phyloP scores from a whole-genome alignment of 2,113 vertebrate species.

The Gymnogyps californianus region DNA sequence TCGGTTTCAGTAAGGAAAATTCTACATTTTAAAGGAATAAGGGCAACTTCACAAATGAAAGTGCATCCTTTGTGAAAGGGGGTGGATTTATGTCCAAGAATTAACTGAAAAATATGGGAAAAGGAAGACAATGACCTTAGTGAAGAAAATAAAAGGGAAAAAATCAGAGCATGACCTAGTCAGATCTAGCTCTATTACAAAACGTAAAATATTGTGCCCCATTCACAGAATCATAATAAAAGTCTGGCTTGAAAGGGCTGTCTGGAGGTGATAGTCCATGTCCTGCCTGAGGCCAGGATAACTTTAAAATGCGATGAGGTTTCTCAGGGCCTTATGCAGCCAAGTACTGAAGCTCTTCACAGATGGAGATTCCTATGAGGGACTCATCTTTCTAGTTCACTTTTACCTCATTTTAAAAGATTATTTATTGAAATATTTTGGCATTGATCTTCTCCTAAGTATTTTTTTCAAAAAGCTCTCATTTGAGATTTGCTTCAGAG shows the following conservation, averaged over 20 bases:
- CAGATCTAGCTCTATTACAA: background rate
- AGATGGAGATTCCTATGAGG: background rate
- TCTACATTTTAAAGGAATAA: background rate
- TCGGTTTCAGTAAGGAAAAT: background rate
- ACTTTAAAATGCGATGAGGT: background rate
- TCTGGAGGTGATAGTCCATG: background rate
- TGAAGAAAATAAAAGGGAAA: background rate
- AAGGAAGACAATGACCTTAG: background rate
- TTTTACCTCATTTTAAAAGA: background rate
- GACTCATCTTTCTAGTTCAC: background rate
- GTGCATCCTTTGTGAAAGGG: background rate
- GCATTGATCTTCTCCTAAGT: background rate
- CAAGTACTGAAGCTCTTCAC: background rate
- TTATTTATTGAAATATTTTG: background rate
- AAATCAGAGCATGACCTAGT: background rate
- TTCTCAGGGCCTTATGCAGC: background rate
- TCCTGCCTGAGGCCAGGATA: background rate
- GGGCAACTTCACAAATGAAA: background rate
- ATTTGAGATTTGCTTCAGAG: background rate
- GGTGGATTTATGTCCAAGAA: background rate
- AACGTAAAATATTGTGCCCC: background rate
- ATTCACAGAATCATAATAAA: background rate
- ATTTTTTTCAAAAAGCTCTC: background rate
- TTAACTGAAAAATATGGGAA: background rate
- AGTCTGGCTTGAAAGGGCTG: background rate